Conservation (phyloP, 2,797 vertebrate species). For the Coregonus suidteri region DNA sequence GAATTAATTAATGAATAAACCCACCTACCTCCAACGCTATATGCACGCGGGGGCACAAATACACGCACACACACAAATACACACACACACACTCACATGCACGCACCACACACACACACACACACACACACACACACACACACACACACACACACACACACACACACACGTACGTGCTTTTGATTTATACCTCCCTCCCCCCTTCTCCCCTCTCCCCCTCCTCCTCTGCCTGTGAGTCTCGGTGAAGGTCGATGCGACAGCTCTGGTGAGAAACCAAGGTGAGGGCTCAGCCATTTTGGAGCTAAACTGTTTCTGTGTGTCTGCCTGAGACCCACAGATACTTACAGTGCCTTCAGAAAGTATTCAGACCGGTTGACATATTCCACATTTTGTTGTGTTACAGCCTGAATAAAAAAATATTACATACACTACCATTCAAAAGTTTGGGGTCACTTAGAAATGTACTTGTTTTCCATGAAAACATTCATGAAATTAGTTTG, state of each 20-base stretch:
- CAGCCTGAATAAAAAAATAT: too few relatives aligned
- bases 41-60: too few relatives aligned
- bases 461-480: too few relatives aligned
- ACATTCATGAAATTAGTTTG: too few relatives aligned
- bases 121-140: conserved; percentile 3
- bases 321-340: conserved; percentile 50
- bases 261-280: conserved; percentile 49
- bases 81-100: background rate
- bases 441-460: too few relatives aligned
- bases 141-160: conserved; percentile 32
- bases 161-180: conserved; percentile 33
- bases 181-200: conserved; percentile 63
- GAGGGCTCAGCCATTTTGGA: conserved; percentile 54
- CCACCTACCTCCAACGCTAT: conserved; percentile 32
- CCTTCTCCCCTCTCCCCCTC: conserved; percentile 26
- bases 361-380: too few relatives aligned
- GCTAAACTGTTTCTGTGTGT: conserved; percentile 36
- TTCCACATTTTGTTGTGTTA: too few relatives aligned
- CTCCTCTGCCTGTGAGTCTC: conserved; percentile 25
- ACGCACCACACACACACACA: conserved; percentile 7
- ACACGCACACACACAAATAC: too few relatives aligned
- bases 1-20: conserved; percentile 65
- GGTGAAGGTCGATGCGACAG: conserved; percentile 63
- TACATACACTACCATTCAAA: too few relatives aligned
- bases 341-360: conserved; percentile 18